Evolutionary conservation across 2,888 invertebrate genomes (phyloP), one percentile per base, ranked within the genome.

Genomic region (Orgyia antiqua): DNA sequence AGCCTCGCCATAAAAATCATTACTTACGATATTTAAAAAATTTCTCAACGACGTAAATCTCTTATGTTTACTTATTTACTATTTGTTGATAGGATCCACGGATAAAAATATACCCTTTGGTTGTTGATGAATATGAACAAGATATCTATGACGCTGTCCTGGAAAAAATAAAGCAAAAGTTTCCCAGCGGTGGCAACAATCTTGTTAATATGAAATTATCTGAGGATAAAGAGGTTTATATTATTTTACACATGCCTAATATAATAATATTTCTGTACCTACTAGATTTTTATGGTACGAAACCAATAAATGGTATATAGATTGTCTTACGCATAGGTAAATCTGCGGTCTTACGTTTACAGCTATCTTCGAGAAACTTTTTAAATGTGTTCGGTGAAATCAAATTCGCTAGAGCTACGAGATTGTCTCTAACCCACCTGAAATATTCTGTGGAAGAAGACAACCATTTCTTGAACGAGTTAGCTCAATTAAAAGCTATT

Each of bases 141-240:
- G 88, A 89, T 27, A 89, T 90, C 1, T 91, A 88, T 74, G 76
- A 87, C 33, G 83, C 87, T 10, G 59, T 93, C 21, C 76, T 82
- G 33, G 87, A 87, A 48, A 84, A 90, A 43, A 86, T 92, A 29
- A 69, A 83, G 29, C 89, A 90, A 51, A 80, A 90, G 24, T 89
- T 90, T 54, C 88, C 89, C 3, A 88, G 89, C 40, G 86, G 87
- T 27, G 87, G 84, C 36, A 90, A 89, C 45, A 88, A 88, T 29
- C 76, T 92, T 13, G 86, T 92, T 20, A 88, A 91, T 51, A 77
- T 94, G 35, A 88, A 90, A 42, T 76, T 93, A 10, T 87, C 87
- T 0, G 88, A 92, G 36, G 74, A 88, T 23, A 87, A 90, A 50
- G 89, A 90, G 65, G 93, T 93, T n/a, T n/a, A n/a, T n/a, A n/a